Evolutionary conservation across 2,113 vertebrate species (phyloP), one percentile per base, ranked within the genome.

Genomic region (Equus przewalskii): DNA sequence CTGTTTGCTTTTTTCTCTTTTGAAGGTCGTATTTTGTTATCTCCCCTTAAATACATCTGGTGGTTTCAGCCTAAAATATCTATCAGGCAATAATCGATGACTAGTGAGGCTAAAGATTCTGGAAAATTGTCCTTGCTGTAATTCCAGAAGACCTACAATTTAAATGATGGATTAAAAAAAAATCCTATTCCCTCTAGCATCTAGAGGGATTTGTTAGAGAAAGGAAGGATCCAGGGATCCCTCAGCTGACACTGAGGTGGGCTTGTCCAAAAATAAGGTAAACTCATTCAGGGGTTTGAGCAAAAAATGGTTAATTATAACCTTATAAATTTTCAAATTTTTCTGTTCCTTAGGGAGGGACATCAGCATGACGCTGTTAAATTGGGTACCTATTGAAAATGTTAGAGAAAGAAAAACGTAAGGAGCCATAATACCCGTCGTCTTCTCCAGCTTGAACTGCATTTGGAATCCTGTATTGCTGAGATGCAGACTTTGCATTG

Each of bases 151-250:
- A 88, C 10, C 7, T 21, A 26, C 76, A 41, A 1, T 88, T 94
- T 91, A 95, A 97, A 75, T 75, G 24, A 11, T 87, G 69, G 49
- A 6, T 56, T 81, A 33, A 33, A 69, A 72, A 65, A 80, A 91
- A 76, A 70, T 49, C 28, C 2, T 44, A n/a, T 56, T 33, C 36
- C 41, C 41, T 62, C 18, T 33, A n/a, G 87, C 11, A 64, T 54
- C 64, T 41, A 28, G 58, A 84, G 26, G 56, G 46, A 91, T 26
- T 90, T 92, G 49, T n/a, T 81, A 79, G 82, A 86, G 46, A 54
- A 5, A 49, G n/a, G 2, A 6, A 56, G 12, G 49, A 41, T 85
- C 6, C 7, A 51, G 72, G 80, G 18, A 85, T 72, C 94, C 28
- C 36, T 11, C 49, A 85, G 3, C 24, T n/a, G 56, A 46, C 62